Evolutionary conservation across 2,113 vertebrate species (phyloP).

Genomic region (Butorides virescens): DNA sequence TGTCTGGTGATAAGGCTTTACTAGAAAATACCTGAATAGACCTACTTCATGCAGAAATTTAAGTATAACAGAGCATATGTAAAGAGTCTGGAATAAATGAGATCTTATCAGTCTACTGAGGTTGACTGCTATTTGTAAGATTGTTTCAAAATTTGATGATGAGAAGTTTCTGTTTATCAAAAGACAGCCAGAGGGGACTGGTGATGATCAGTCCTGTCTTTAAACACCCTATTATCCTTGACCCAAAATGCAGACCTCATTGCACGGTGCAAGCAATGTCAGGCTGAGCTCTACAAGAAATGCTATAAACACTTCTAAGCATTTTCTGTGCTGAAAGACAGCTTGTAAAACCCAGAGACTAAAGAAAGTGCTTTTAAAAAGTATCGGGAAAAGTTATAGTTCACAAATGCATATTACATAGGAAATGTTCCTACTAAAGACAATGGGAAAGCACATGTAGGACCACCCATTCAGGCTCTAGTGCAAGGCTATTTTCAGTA

Average conservation of each 20-base stretch:
- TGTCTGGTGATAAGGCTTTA: not conserved
- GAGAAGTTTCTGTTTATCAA: not conserved
- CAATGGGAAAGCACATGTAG: not conserved
- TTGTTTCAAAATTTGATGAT: conserved; percentile 21
- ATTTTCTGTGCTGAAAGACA: not conserved
- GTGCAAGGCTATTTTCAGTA: not conserved
- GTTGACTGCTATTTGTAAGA: not conserved
- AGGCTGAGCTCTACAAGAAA: not conserved
- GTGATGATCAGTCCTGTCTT: not conserved
- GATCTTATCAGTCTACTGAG: not conserved
- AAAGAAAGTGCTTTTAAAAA: not conserved
- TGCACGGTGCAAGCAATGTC: fast-evolving
- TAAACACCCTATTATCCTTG: not conserved
- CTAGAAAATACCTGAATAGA: not conserved
- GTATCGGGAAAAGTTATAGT: not conserved
- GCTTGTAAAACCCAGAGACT: not conserved
- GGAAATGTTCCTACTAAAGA: not conserved
- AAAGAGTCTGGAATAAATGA: not conserved
- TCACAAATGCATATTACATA: not conserved
- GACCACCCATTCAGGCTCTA: not conserved
- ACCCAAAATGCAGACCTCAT: not conserved
- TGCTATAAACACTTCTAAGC: not conserved
- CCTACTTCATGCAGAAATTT: not conserved
- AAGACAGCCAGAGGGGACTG: not conserved
- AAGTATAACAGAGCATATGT: not conserved